Conservation (phyloP, 2,888 invertebrate genomes). For the Morinoia aosen region DNA sequence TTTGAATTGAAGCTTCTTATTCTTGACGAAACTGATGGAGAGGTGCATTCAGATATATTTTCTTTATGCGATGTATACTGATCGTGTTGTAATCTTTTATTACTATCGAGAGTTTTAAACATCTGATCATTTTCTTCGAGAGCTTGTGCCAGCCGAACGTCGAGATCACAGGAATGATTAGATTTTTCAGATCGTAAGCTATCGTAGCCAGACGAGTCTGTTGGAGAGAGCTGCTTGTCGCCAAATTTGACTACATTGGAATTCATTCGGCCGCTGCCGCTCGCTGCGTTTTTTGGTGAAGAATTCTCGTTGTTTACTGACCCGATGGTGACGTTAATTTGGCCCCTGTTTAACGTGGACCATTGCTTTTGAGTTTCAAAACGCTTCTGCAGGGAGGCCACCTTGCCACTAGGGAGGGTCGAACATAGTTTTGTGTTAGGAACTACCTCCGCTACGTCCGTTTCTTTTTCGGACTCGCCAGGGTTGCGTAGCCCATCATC, state of each 20-base stretch:
- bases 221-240: constrained; percentile 60
- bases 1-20: constrained; percentile 45
- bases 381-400: constrained; percentile 64
- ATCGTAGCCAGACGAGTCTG: constrained; percentile 63
- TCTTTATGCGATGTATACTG: constrained; percentile 22
- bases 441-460: constrained; percentile 65
- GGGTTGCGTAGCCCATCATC: constrained; percentile 55
- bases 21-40: constrained; percentile 54
- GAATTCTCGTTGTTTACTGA: not conserved
- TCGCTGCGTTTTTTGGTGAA: not conserved
- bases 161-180: constrained; percentile 60
- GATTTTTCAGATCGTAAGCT: constrained; percentile 62
- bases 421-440: constrained; percentile 64
- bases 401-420: constrained; percentile 63
- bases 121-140: constrained; percentile 66
- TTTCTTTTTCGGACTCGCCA: constrained; percentile 65
- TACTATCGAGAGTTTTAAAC: constrained; percentile 63
- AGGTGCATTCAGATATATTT: constrained; percentile 9
- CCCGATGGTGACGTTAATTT: constrained; percentile 33
- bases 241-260: constrained; percentile 51
- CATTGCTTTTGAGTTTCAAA: constrained; percentile 60
- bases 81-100: constrained; percentile 55
- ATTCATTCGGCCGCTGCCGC: constrained; percentile 6
- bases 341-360: constrained; percentile 36
- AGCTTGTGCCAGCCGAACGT: constrained; percentile 64